phyloP scores from a whole-genome alignment of 2,888 invertebrate species.

The Ophonus ardosiacus region DNA sequence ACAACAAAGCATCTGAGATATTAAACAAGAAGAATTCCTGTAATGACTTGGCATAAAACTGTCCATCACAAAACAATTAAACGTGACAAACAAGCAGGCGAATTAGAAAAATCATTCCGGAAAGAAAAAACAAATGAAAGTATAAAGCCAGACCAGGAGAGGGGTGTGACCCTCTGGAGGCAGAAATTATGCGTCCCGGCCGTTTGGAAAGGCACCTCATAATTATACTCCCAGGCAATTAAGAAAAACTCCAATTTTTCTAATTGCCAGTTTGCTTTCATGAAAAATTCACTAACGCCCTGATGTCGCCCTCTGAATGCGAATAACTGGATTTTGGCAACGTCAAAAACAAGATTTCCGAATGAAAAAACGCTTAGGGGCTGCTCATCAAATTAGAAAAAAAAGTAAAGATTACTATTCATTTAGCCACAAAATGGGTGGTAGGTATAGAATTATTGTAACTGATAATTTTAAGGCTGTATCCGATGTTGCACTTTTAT shows the following conservation, averaged over 20 bases:
- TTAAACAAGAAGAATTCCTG: constrained; percentile 46
- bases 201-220: constrained; percentile 51
- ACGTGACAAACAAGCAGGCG: constrained; percentile 47
- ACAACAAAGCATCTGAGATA: constrained; percentile 32
- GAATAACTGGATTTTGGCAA: constrained; percentile 16
- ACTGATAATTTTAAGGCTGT: too few relatives aligned
- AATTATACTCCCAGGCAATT: constrained; percentile 58
- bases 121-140: constrained; percentile 47
- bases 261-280: constrained; percentile 59
- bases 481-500: too few relatives aligned
- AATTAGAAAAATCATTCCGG: constrained; percentile 57
- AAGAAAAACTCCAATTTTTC: constrained; percentile 61
- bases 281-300: constrained; percentile 55
- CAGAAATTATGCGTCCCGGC: constrained; percentile 37
- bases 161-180: constrained; percentile 33
- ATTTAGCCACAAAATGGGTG: too few relatives aligned
- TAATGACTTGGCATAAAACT: constrained; percentile 43
- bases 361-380: constrained; percentile 23
- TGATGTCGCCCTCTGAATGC: constrained; percentile 18
- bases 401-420: too few relatives aligned
- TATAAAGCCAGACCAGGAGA: background rate
- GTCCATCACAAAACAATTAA: constrained; percentile 59
- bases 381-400: too few relatives aligned
- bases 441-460: too few relatives aligned
- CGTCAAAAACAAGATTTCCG: background rate